Conservation (phyloP, 2,113 vertebrate genomes). For the Mohoua ochrocephala region DNA sequence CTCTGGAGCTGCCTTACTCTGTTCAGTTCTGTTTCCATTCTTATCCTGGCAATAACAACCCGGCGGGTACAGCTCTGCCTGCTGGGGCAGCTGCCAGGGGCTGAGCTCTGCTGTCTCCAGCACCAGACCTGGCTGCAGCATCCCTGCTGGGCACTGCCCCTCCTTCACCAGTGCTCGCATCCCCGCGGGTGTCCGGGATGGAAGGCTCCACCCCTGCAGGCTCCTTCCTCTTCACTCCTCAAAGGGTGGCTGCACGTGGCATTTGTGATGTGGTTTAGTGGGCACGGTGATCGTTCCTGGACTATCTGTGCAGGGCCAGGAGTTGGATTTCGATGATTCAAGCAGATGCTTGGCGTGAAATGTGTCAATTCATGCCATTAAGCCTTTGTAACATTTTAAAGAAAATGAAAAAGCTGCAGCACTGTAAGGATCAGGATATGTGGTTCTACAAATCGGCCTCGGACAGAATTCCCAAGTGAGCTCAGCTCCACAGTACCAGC, state of each 20-base stretch:
- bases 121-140: not conserved
- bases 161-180: rapidly evolving
- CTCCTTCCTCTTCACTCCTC: not conserved
- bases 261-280: rapidly evolving
- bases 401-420: not conserved
- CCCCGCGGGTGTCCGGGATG: not conserved
- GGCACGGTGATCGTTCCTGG: rapidly evolving
- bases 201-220: not conserved
- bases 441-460: rapidly evolving
- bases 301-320: not conserved
- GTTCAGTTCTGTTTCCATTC: not conserved
- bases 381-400: rapidly evolving
- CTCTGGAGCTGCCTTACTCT: not conserved
- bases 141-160: not conserved
- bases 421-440: rapidly evolving
- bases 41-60: not conserved
- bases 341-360: not conserved
- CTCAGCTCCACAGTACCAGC: not conserved
- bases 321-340: rapidly evolving
- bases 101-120: not conserved
- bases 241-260: rapidly evolving
- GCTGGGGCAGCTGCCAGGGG: not conserved
- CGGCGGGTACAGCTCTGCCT: rapidly evolving
- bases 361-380: not conserved
- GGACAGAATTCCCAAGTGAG: not conserved